A percentile compares a stretch with the other conserved stretches of the same genome.
Conservation (phyloP, 2,797 vertebrate species). For the Denticeps clupeoides region DNA sequence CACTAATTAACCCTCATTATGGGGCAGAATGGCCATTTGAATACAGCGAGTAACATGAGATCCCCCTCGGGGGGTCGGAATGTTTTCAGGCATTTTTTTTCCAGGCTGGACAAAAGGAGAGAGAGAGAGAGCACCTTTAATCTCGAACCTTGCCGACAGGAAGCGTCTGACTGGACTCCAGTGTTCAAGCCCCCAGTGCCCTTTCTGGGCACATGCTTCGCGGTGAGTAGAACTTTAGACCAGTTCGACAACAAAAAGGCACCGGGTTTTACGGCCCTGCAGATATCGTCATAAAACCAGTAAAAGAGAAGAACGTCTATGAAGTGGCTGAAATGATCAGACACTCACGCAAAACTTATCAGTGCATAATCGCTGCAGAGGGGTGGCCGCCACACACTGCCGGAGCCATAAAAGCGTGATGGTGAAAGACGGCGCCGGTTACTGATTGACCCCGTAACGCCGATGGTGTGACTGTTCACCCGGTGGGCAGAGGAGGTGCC, state of each 20-base stretch:
- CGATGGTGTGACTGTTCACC: slow-evolving; percentile 28
- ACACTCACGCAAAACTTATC: slow-evolving; percentile 33
- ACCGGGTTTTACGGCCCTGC: too few relatives aligned
- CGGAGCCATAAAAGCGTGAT: slow-evolving; percentile 48
- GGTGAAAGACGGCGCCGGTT: slow-evolving; percentile 48
- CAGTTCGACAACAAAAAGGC: too few relatives aligned
- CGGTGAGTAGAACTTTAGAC: too few relatives aligned
- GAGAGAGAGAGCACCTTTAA: slow-evolving; percentile 43
- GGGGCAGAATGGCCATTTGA: slow-evolving; percentile 46
- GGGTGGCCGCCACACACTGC: slow-evolving; percentile 32
- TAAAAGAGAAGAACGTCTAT: neutral
- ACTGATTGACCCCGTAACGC: slow-evolving; percentile 52
- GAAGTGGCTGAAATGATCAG: neutral
- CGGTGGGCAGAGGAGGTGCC: slow-evolving; percentile 55
- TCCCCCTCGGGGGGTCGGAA: slow-evolving; percentile 43
- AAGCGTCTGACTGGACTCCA: slow-evolving; percentile 44
- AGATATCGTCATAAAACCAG: too few relatives aligned
- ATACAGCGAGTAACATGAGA: slow-evolving; percentile 55
- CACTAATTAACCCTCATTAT: slow-evolving; percentile 67
- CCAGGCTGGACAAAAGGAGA: slow-evolving; percentile 29
- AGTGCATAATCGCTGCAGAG: slow-evolving; percentile 1
- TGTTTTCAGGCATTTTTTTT: slow-evolving; percentile 22
- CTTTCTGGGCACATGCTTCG: too few relatives aligned
- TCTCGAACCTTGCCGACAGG: slow-evolving; percentile 55
- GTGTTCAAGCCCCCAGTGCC: slow-evolving; percentile 24